Evolutionary conservation across 2,113 vertebrate species (phyloP), one percentile per base, ranked within the genome.

Genomic region (Eptesicus fuscus): DNA sequence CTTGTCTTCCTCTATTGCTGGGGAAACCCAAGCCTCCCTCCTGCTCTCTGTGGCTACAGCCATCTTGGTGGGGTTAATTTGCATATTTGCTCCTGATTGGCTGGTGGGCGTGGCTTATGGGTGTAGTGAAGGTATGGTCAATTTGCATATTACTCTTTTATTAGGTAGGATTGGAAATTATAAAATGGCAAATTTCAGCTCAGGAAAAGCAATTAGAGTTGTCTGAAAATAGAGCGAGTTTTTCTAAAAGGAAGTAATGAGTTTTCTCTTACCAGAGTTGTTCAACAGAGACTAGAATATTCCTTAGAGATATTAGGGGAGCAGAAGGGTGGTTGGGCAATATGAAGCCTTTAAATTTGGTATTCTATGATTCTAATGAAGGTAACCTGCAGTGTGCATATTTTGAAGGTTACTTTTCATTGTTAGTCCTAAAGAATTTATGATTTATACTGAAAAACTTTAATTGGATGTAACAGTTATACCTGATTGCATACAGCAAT

Each of bases 201-300:
- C 49, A 90, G 59, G 30, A 76, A 93, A 94, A 83, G 61, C 88
- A 91, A 22, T 93, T 89, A 89, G 74, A 91, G 23, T 88, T 93
- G 59, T 82, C 80, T 93, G 25, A 88, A 94, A 95, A 71, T 78
- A 74, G 93, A 49, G 30, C 63, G 51, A 23, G n/a, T 88, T 92
- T 53, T 96, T 95, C 90, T 88, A 83, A 63, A 59, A 90, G 49
- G 49, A 88, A 95, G 42, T 42, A 82, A 32, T 76, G 61, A 28
- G 7, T 71, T 83, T 95, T 83, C 28, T 90, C 25, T 35, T 51
- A 70, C 47, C 77, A 87, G 42, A 56, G 6, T 51, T 84, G 13
- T 85, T 82, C 35, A 65, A 3, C 47, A 65, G 79, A 83, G 47
- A 80, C 70, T 44, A 61, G 70, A 88, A 42, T 59, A 71, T 65